Evolutionary conservation across 2,797 vertebrate genomes (phyloP).

Genomic region (Limnodromus scolopaceus): DNA sequence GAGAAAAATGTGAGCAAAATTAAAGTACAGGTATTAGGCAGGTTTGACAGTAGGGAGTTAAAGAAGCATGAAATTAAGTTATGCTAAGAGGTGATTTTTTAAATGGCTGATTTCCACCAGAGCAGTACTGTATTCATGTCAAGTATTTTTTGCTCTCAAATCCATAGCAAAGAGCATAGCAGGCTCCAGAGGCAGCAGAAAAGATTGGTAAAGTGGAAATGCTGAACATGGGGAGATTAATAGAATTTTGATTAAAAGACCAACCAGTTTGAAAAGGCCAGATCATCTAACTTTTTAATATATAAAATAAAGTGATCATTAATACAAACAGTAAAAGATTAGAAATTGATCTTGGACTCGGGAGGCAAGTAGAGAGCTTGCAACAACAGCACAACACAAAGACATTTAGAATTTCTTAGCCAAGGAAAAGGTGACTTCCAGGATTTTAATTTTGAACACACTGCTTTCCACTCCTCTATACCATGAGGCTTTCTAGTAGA

Average conservation of each 20-base stretch:
- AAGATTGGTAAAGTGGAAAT: not conserved
- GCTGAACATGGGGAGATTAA: not conserved
- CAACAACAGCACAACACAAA: not conserved
- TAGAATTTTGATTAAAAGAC: not conserved
- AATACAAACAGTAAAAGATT: not conserved
- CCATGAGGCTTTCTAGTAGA: not conserved
- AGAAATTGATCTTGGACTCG: not conserved
- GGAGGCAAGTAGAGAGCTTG: not conserved
- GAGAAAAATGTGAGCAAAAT: slow-evolving; percentile 33
- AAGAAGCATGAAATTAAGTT: slow-evolving; percentile 49
- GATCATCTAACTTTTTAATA: not conserved
- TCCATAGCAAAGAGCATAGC: not conserved
- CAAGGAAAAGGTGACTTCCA: not conserved
- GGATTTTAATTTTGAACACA: not conserved
- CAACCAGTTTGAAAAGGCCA: not conserved
- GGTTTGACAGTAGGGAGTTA: not conserved
- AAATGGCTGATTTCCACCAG: slow-evolving; percentile 25
- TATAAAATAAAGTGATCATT: not conserved
- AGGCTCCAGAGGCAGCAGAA: slow-evolving; percentile 1
- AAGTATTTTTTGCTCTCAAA: not conserved
- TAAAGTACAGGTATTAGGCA: slow-evolving; percentile 8
- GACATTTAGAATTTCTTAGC: not conserved
- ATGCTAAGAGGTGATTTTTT: slow-evolving; percentile 26
- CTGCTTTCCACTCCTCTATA: not conserved
- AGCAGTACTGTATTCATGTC: not conserved